A percentile compares a stretch with the other conserved stretches of the same genome.
These are phyloP conservation scores for Drosophila mimica DNA, from an alignment of 2,888 invertebrate genomes.

Conservation along the genomic window DNA sequence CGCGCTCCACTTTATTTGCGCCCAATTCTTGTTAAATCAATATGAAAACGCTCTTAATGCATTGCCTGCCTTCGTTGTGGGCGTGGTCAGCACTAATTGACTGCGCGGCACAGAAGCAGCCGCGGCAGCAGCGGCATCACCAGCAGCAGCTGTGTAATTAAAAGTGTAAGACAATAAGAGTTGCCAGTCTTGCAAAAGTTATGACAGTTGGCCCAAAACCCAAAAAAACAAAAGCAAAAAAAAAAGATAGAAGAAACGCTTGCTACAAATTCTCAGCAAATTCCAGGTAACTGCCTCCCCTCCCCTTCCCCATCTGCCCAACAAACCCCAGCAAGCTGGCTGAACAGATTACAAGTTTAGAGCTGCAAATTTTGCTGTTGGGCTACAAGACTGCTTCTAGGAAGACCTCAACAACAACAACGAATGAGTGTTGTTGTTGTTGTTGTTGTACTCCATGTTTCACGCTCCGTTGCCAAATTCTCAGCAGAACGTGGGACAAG, in stretches of 20 bases:
- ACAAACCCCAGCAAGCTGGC: background rate
- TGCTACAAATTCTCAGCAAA: slow-evolving; percentile 43
- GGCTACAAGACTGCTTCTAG: slow-evolving; percentile 51
- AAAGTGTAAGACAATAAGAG: slow-evolving; percentile 26
- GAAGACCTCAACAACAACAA: slow-evolving; percentile 44
- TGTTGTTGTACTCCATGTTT: slow-evolving; percentile 65
- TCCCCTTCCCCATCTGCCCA: background rate
- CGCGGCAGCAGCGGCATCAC: background rate
- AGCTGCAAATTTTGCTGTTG: slow-evolving; percentile 43
- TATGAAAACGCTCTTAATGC: slow-evolving; percentile 26
- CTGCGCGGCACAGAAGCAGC: background rate
- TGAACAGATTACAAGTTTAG: slow-evolving; percentile 47
- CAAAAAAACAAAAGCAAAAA: background rate
- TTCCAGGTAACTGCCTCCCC: slow-evolving; percentile 35
- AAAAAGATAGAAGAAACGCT: slow-evolving; percentile 11
- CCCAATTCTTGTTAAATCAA: slow-evolving; percentile 56
- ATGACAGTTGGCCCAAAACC: slow-evolving; percentile 46
- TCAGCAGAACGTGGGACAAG: slow-evolving; percentile 66
- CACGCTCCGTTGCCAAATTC: slow-evolving; percentile 81
- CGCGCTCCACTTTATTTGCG: slow-evolving; percentile 41
- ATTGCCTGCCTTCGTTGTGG: slow-evolving; percentile 9
- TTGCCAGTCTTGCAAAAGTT: slow-evolving; percentile 43
- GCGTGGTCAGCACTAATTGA: slow-evolving; percentile 45
- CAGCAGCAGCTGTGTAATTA: slow-evolving; percentile 49
- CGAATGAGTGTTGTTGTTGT: slow-evolving; percentile 5